Evolutionary conservation across 2,797 vertebrate genomes (phyloP).

Genomic region (Glyptemys insculpta): DNA sequence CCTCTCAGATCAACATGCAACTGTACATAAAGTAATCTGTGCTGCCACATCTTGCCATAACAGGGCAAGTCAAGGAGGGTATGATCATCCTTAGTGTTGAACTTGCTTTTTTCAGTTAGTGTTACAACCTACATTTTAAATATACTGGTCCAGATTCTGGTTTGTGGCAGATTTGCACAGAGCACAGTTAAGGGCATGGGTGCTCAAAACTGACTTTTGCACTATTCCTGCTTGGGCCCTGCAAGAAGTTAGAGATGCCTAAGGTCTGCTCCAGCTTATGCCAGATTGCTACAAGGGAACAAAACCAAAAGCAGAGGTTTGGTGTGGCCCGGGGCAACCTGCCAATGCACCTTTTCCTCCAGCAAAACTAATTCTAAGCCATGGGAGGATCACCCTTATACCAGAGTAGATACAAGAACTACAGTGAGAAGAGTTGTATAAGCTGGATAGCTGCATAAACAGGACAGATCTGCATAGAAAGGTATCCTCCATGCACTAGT

Average conservation of each 20-base stretch:
- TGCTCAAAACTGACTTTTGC: background rate
- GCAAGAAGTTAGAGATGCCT: background rate
- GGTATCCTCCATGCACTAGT: background rate
- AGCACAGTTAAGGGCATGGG: background rate
- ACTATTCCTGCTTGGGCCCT: background rate
- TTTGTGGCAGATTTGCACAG: background rate
- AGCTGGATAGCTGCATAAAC: background rate
- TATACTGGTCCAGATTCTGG: background rate
- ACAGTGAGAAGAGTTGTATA: background rate
- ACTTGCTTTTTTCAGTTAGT: background rate
- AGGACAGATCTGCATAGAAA: background rate
- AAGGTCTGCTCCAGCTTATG: background rate
- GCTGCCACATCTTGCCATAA: fast-evolving
- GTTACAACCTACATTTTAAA: fast-evolving
- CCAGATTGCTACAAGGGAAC: background rate
- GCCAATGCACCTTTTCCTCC: background rate
- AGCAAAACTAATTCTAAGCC: background rate
- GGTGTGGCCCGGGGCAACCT: background rate
- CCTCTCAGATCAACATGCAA: background rate
- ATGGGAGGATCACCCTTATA: background rate
- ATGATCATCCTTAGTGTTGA: fast-evolving
- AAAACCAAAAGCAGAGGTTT: background rate
- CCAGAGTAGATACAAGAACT: background rate
- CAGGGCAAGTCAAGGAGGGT: fast-evolving
- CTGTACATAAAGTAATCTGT: fast-evolving